Evolutionary conservation across 2,113 vertebrate species (phyloP).

Genomic region (Setophaga petechia): DNA sequence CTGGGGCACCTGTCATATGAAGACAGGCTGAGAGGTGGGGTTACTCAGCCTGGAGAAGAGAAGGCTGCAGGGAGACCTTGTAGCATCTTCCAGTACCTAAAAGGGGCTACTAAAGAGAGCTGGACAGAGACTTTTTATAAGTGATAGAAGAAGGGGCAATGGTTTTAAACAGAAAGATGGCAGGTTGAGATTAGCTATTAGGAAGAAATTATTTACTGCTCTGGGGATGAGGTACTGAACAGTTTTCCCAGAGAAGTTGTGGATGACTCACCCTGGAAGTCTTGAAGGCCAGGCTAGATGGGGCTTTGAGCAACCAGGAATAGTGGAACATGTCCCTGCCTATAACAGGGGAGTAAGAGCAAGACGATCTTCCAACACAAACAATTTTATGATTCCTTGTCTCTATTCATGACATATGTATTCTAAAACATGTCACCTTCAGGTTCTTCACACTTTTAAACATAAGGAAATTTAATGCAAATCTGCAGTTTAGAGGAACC

Average conservation of each 20-base stretch:
- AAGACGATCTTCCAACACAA: neutral
- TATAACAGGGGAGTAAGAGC: neutral
- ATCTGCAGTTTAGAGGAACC: neutral
- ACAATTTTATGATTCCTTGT: neutral
- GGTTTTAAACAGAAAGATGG: neutral
- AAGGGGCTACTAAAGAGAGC: neutral
- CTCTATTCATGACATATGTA: neutral
- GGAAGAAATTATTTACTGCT: neutral
- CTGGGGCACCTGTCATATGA: neutral
- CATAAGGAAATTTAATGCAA: neutral
- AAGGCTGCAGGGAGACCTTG: neutral
- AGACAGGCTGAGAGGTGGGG: neutral
- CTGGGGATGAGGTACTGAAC: neutral
- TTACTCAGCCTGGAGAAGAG: neutral
- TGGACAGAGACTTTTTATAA: neutral
- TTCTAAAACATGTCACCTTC: neutral
- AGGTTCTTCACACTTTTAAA: neutral
- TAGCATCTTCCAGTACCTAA: neutral
- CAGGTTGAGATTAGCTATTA: neutral
- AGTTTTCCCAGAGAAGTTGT: neutral
- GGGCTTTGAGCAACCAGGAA: neutral
- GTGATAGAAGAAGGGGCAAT: neutral
- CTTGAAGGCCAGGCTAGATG: neutral
- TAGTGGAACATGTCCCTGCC: neutral
- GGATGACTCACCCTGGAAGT: neutral